Conservation (phyloP, 2,888 invertebrate species). For the Salticus scenicus region DNA sequence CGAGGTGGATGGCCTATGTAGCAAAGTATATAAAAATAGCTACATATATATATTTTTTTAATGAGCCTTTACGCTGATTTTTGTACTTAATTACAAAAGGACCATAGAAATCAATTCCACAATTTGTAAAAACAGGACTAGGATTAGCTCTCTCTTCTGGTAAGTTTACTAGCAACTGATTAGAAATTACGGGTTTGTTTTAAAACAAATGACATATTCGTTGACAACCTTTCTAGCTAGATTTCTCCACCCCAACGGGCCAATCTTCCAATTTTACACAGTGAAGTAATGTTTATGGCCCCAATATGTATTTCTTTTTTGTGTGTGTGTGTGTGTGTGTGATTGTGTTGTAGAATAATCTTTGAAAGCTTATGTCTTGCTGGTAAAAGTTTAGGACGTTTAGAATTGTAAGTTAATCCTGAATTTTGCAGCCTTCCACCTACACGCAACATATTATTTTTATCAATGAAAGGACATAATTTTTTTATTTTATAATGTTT, state of each 20-base stretch:
- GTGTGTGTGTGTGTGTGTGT: too few species aligned
- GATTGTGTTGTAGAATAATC: neutral
- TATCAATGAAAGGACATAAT: conserved; percentile 22
- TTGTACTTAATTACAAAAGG: conserved; percentile 33
- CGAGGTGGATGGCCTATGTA: conserved; percentile 60
- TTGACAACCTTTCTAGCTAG: neutral
- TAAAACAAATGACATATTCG: neutral
- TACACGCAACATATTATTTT: neutral
- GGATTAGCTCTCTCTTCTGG: conserved; percentile 10
- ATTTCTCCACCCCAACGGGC: conserved; percentile 1
- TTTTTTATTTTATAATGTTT: neutral
- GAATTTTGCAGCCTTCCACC: neutral
- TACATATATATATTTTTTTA: conserved; percentile 49
- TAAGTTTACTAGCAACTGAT: conserved; percentile 13
- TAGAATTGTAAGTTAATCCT: neutral
- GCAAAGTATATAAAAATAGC: conserved; percentile 58
- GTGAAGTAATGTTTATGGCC: too few species aligned
- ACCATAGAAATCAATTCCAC: conserved; percentile 37
- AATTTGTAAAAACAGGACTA: conserved; percentile 9
- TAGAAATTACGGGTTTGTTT: neutral
- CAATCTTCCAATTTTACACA: neutral
- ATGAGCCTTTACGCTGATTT: neutral
- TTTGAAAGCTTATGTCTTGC: neutral
- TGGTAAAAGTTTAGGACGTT: neutral
- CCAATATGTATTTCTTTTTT: neutral